These are phyloP conservation scores for Calameuta pallipes DNA, from an alignment of 2,888 invertebrate species.

Conservation along the genomic window DNA sequence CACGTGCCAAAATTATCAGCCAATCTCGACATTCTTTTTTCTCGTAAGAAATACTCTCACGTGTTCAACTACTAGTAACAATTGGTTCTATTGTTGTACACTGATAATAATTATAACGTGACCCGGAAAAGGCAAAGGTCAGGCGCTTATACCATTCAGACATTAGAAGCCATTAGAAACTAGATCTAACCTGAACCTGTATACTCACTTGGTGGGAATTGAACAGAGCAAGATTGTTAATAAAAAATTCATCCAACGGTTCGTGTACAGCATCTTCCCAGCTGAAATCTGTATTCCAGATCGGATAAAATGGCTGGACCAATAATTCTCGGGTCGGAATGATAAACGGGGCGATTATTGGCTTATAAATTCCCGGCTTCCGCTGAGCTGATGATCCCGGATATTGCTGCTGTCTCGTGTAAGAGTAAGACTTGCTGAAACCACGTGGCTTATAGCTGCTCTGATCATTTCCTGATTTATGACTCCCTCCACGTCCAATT, in stretches of 20 bases:
- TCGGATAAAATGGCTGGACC: conserved; percentile 30
- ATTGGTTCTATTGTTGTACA: not conserved
- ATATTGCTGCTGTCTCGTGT: not conserved
- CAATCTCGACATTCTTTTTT: not conserved
- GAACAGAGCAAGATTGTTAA: conserved; percentile 40
- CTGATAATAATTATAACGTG: not conserved
- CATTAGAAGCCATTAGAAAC: not conserved
- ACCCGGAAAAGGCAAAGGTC: not conserved
- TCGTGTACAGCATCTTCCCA: conserved; percentile 45
- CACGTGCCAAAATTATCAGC: not conserved
- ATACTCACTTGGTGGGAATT: conserved; percentile 49
- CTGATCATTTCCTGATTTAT: conserved; percentile 19
- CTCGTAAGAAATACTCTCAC: not conserved
- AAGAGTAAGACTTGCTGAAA: not conserved
- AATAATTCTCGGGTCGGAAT: conserved; percentile 36
- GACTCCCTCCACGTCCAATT: conserved; percentile 24
- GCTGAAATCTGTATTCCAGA: conserved; percentile 45
- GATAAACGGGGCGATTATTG: conserved; percentile 45
- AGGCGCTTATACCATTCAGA: not conserved
- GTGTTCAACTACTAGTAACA: not conserved
- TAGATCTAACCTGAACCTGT: not conserved
- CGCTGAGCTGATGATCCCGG: not conserved
- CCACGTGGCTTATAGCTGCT: not conserved
- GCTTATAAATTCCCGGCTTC: conserved; percentile 37
- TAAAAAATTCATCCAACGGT: conserved; percentile 40